Evolutionary conservation across 2,113 vertebrate species (phyloP).

Genomic region (Grammatotria lemairii): DNA sequence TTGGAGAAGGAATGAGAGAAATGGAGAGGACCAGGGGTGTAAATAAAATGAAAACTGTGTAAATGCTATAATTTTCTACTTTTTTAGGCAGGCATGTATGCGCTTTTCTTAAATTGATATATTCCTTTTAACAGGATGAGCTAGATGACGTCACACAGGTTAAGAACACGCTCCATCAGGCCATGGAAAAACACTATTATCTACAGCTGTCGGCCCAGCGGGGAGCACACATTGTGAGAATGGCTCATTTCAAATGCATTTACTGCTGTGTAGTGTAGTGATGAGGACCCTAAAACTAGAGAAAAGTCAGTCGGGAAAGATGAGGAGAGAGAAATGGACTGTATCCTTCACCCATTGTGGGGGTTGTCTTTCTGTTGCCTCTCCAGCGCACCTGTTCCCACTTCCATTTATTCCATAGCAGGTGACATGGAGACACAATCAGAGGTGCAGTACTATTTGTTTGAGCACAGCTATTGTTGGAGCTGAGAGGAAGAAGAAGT

Average conservation of each 20-base stretch:
- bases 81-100: not conserved
- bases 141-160: constrained; percentile 5
- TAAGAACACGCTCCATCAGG: not conserved
- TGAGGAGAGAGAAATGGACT: fast-evolving
- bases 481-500: not conserved
- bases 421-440: not conserved
- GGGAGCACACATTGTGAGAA: not conserved
- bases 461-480: not conserved
- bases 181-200: not conserved
- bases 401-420: not conserved
- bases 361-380: not conserved
- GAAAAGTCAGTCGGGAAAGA: not conserved
- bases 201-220: not conserved
- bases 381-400: not conserved
- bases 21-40: fast-evolving
- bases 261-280: not conserved
- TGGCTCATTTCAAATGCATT: not conserved
- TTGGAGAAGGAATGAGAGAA: not conserved
- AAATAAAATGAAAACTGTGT: not conserved
- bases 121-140: constrained; percentile 4
- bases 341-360: not conserved
- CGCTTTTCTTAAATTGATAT: not conserved
- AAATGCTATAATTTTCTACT: not conserved
- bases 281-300: not conserved
- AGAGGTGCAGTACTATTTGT: not conserved